These are phyloP conservation scores for Noturus placidus DNA, from an alignment of 2,113 vertebrate species.

Conservation along the genomic window DNA sequence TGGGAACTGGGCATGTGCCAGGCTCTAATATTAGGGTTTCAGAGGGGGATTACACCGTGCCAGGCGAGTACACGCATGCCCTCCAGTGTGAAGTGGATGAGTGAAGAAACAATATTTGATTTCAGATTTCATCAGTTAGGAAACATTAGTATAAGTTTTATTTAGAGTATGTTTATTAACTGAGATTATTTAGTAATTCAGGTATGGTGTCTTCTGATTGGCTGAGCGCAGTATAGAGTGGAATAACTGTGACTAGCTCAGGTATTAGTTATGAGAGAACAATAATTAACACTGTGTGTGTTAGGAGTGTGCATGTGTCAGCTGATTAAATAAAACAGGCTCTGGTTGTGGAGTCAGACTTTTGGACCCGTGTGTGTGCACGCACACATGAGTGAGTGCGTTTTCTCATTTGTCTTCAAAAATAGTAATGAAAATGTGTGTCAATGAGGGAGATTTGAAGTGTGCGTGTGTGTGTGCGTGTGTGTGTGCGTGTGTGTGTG, in stretches of 20 bases:
- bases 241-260: not conserved
- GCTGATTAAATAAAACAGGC: constrained; percentile 4
- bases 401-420: not conserved
- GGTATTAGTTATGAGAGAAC: not conserved
- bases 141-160: not conserved
- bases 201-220: not conserved
- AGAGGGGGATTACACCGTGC: constrained; percentile 29
- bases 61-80: constrained; percentile 55
- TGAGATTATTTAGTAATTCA: not conserved
- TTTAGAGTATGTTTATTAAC: not conserved
- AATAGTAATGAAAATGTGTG: not conserved
- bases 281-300: not conserved
- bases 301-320: not conserved
- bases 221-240: not conserved
- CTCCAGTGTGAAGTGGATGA: constrained; percentile 9
- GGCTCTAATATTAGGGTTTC: constrained; percentile 59
- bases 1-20: constrained; percentile 63
- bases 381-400: not conserved
- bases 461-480: not conserved
- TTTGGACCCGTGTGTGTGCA: not conserved
- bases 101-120: not conserved
- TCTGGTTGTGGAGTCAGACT: not conserved
- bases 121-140: too few species aligned
- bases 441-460: not conserved
- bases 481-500: not conserved